phyloP scores from a whole-genome alignment of 2,113 vertebrate genomes.

The Natator depressus region DNA sequence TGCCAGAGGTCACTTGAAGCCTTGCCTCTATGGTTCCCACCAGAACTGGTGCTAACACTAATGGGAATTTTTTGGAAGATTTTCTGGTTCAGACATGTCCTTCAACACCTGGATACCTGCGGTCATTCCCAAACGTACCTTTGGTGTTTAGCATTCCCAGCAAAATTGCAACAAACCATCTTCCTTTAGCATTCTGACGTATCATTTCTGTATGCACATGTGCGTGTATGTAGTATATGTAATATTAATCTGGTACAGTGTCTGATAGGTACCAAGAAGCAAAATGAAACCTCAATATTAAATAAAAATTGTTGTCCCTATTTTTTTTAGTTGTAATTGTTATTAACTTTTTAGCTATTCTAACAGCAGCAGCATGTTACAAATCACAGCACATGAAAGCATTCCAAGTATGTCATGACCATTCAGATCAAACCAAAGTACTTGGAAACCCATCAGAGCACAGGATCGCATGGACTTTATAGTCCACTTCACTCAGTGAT shows the following conservation, averaged over 20 bases:
- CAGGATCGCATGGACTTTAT: background rate
- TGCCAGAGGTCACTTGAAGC: background rate
- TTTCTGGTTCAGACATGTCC: background rate
- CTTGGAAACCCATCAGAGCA: background rate
- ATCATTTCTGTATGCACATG: background rate
- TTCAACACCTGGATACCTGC: background rate
- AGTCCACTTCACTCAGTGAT: background rate
- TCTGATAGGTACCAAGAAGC: background rate
- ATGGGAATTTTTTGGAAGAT: background rate
- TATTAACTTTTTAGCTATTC: background rate
- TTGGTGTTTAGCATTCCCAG: background rate
- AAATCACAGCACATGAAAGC: background rate
- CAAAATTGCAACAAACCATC: background rate
- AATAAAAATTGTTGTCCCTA: background rate
- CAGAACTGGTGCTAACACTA: background rate
- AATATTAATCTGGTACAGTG: background rate
- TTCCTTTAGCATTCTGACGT: background rate
- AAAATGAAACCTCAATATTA: background rate
- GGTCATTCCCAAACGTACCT: background rate
- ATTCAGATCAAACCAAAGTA: background rate
- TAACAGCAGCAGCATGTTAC: background rate
- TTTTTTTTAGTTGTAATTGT: background rate
- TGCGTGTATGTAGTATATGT: background rate
- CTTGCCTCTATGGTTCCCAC: background rate
- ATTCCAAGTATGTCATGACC: background rate